Evolutionary conservation across 2,888 invertebrate species (phyloP), one percentile per base, ranked within the genome.

Genomic region (Melipona bicolor): DNA sequence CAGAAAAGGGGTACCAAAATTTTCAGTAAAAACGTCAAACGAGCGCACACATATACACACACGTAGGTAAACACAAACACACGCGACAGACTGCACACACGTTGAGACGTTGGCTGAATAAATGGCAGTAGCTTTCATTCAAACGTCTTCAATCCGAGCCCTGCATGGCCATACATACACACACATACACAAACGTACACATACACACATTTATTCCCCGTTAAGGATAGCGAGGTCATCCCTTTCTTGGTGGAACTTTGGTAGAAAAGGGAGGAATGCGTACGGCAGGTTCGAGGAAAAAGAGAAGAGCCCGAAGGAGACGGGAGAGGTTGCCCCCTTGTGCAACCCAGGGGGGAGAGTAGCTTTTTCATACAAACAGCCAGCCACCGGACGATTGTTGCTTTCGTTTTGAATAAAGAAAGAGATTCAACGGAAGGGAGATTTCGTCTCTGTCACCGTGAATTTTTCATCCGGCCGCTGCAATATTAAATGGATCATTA

Each of bases 101-200:
- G 43, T 43, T 9, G n/a, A 27, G 17, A 61, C 61, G 43, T 62
- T 65, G 43, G 54, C 61, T 15, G 61, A 61, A 78, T 81, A 72
- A 81, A 81, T 62, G 78, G 32, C 62, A 62, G 79, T 59, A 56
- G 81, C 81, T 81, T 81, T 78, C 67, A 81, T 72, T 72, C 72
- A 72, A 78, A 81, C 81, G 71, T 68, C 72, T 78, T 72, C 80
- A 81, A 81, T 81, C 80, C 56, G 65, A 36, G 64, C 19, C 24
- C n/a, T n/a, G 56, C 56, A 43, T 43, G 43, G 32, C 32, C 4
- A 50, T 0, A 4, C 50, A 50, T 0, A 5, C 50, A 3, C 77
- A 32, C 74, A 19, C 67, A 4, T 17, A 56, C 50, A 17, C 15
- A 15, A 15, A 50, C 61, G 4, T 17, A 56, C 50, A 50, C 15